Evolutionary conservation across 2,888 invertebrate species (phyloP).

Genomic region (Thumatha senex): DNA sequence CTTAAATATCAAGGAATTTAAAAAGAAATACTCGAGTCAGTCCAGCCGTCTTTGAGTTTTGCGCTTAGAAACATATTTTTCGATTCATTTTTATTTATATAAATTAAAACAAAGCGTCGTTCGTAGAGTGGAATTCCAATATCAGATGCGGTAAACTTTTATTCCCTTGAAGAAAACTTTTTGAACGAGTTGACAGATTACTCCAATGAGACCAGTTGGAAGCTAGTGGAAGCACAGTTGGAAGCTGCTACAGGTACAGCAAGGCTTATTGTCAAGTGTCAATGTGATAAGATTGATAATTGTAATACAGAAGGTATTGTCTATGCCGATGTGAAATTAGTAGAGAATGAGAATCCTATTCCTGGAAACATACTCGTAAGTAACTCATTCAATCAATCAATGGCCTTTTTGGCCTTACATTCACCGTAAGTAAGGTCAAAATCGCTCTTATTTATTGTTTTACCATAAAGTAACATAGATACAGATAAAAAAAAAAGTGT

Average conservation of each 20-base stretch:
- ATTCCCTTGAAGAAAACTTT: slow-evolving; percentile 62
- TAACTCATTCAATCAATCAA: not conserved
- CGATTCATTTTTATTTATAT: too few relatives aligned
- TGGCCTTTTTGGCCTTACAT: too few relatives aligned
- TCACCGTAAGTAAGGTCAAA: not conserved
- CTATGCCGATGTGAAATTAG: slow-evolving; percentile 50
- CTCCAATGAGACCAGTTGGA: slow-evolving; percentile 56
- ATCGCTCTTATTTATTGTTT: too few relatives aligned
- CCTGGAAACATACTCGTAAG: slow-evolving; percentile 41
- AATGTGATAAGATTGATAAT: slow-evolving; percentile 46
- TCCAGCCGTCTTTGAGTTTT: too few relatives aligned
- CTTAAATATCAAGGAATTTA: too few relatives aligned
- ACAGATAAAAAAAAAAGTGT: too few relatives aligned
- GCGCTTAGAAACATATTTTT: too few relatives aligned
- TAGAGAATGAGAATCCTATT: slow-evolving; percentile 46
- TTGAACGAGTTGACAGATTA: slow-evolving; percentile 58
- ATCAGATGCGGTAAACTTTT: slow-evolving; percentile 49
- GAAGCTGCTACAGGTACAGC: slow-evolving; percentile 49
- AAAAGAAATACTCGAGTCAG: too few relatives aligned
- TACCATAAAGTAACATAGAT: too few relatives aligned
- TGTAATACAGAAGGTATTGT: slow-evolving; percentile 47
- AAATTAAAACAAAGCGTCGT: too few relatives aligned
- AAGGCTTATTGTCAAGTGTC: slow-evolving; percentile 52
- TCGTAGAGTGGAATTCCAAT: slow-evolving; percentile 53
- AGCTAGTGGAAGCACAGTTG: slow-evolving; percentile 41